These are phyloP conservation scores for Diacarnus erythraeanus DNA, from an alignment of 37 sponge, comb jelly and placozoan genomes.

Conservation along the genomic window DNA sequence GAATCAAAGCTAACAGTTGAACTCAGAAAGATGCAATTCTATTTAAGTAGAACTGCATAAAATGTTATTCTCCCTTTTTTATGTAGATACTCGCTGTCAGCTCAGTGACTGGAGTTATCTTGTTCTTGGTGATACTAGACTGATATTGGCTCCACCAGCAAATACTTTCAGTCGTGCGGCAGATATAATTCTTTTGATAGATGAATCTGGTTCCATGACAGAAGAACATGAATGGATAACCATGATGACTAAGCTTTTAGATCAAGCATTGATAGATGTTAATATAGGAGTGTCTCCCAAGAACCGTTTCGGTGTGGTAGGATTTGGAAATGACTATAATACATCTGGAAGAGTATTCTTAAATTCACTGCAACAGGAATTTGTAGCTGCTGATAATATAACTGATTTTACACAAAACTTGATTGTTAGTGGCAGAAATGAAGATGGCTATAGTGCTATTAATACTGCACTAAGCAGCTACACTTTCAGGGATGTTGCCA, in stretches of 20 bases:
- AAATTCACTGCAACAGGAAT: not conserved
- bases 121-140: constrained; percentile 2
- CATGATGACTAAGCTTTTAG: constrained; percentile 40
- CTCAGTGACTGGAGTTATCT: constrained; percentile 21
- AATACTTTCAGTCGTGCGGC: constrained; percentile 28
- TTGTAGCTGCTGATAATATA: constrained; percentile 23
- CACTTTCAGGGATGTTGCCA: constrained; percentile 22
- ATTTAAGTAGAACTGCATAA: not conserved
- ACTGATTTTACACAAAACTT: constrained; percentile 3
- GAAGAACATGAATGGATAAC: constrained; percentile 77
- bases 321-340: constrained; percentile 49
- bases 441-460: constrained; percentile 81
- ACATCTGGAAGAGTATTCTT: constrained; percentile 4
- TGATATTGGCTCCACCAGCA: not conserved
- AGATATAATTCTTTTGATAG: constrained; percentile 74
- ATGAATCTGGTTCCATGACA: constrained; percentile 88
- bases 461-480: constrained; percentile 38
- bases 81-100: constrained; percentile 22
- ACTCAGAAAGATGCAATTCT: not conserved
- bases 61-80: not conserved
- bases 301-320: constrained; percentile 70
- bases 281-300: constrained; percentile 31
- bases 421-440: constrained; percentile 26
- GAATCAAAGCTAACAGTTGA: too few species aligned
- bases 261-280: constrained; percentile 30